Evolutionary conservation across 2,888 invertebrate species (phyloP).

Genomic region (Leptinotarsa juncta): DNA sequence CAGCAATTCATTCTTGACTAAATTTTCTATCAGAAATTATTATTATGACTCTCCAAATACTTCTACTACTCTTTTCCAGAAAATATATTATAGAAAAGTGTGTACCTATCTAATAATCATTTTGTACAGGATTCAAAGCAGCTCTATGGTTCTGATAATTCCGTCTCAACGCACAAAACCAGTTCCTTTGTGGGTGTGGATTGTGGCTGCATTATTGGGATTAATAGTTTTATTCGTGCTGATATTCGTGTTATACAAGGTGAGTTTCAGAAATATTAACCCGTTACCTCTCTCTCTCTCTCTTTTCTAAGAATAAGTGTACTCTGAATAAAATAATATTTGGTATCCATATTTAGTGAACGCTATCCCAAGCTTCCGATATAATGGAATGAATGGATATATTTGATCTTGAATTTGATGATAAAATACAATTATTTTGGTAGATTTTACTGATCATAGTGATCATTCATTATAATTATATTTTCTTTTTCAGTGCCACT

Average conservation of each 20-base stretch:
- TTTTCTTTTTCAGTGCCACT: constrained; percentile 47
- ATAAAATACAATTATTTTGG: neutral
- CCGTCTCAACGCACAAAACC: constrained; percentile 30
- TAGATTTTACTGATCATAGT: neutral
- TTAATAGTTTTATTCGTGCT: constrained; percentile 43
- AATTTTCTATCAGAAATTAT: too few species aligned
- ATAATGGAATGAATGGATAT: neutral
- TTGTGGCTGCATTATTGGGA: constrained; percentile 42
- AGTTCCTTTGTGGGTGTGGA: constrained; percentile 47
- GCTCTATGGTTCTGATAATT: constrained; percentile 42
- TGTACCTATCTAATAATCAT: neutral
- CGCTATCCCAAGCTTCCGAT: neutral
- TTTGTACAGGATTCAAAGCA: constrained; percentile 42
- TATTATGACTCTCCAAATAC: too few species aligned
- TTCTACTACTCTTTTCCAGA: neutral
- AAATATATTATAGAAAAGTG: neutral
- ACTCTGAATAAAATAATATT: too few species aligned
- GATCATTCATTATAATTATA: neutral
- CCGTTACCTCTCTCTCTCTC: too few species aligned
- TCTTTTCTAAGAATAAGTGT: too few species aligned
- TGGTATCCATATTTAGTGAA: neutral
- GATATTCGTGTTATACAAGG: constrained; percentile 45
- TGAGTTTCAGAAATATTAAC: too few species aligned
- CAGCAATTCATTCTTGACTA: too few species aligned
- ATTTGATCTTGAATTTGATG: constrained; percentile 9